Evolutionary conservation across 2,797 vertebrate genomes (phyloP).

Genomic region (Bufotes viridis): DNA sequence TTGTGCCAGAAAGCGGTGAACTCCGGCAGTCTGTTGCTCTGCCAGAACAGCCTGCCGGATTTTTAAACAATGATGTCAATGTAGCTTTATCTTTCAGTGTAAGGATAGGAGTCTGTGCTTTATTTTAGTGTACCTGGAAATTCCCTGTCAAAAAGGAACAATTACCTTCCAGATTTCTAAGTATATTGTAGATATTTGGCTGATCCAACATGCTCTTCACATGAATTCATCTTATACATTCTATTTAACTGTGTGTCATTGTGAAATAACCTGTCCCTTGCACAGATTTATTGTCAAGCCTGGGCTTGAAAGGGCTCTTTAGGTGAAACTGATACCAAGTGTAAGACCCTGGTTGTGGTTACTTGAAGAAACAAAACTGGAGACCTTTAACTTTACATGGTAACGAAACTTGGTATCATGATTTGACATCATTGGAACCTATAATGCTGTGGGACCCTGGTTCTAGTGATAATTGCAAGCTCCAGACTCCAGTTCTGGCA

Average conservation of each 20-base stretch:
- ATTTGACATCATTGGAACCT: too few species aligned
- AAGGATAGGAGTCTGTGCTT: background rate
- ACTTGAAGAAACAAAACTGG: background rate
- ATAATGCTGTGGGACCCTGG: background rate
- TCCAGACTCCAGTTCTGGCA: background rate
- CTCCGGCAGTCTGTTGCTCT: too few species aligned
- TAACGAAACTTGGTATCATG: too few species aligned
- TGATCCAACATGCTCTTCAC: background rate
- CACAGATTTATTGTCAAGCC: background rate
- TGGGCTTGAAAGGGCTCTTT: background rate
- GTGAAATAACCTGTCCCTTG: background rate
- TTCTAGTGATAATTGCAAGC: background rate
- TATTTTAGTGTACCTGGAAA: background rate
- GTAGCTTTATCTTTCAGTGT: background rate
- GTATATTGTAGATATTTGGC: background rate
- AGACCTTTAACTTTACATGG: background rate
- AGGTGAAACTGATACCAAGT: background rate
- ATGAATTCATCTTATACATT: background rate
- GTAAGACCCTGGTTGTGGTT: background rate
- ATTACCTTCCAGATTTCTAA: background rate
- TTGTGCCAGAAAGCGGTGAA: too few species aligned
- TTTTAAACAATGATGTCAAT: too few species aligned
- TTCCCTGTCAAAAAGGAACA: background rate
- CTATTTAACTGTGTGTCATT: background rate
- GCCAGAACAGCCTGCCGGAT: too few species aligned